Evolutionary conservation across 2,797 vertebrate species (phyloP), one percentile per base, ranked within the genome.

Genomic region (Schizopygopsis pylzovi): DNA sequence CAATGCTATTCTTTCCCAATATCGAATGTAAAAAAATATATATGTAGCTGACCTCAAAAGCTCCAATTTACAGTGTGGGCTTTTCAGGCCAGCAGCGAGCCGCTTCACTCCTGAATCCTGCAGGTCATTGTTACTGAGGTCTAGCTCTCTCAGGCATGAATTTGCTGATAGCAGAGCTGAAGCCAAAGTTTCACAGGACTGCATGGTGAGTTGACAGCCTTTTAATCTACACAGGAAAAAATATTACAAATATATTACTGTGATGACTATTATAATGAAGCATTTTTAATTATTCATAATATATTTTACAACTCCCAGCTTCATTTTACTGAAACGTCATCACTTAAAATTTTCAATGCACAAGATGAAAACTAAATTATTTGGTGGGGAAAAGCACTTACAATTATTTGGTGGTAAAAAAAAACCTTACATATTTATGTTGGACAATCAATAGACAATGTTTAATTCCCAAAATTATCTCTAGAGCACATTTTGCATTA

Each of bases 41-140:
- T 33, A 11, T 37, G 47, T 22, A 76, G 16, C 6, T 52, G 2
- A 84, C 83, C 61, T 78, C 47, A 78, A 25, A 20, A 68, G 43
- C 73, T 78, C 61, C 61, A 84, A 37, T 41, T 70, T 67, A 70
- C 72, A 77, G 22, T 77, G 13, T n/a, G 45, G 47, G 37, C 59
- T 78, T 37, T 68, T 68, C 47, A 84, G 47, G 54, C 83, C 73
- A 68, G 33, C 47, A 54, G 61, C 1, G 10, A 84, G 83, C 45
- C 0, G 15, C 83, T 70, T 37, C 15, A 68, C 47, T 77, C 83
- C 82, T 28, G 73, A 78, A 68, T 84, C 47, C 15, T 67, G 73
- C 13, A 84, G 61, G 6, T 84, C 73, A 70, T 78, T 84, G 59
- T 77, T 18, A 70, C 73, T 84, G 43, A 84, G 4, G 47, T 78